Conservation (phyloP, 2,888 invertebrate genomes). For the Tholera decimalis region DNA sequence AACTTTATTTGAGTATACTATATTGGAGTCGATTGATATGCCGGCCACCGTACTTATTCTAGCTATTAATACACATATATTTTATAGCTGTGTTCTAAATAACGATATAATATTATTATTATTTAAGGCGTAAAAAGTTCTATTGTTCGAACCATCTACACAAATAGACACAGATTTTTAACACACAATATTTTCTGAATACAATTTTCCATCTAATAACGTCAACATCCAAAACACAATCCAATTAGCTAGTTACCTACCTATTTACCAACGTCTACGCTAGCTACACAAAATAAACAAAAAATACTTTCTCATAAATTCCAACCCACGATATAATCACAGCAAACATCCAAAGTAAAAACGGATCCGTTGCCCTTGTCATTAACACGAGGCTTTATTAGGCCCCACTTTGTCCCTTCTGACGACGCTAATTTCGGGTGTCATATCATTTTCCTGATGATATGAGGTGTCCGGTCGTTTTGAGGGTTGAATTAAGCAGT, state of each 20-base stretch:
- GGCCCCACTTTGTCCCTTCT: slow-evolving; percentile 54
- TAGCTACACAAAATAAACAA: slow-evolving; percentile 7
- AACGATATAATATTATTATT: too few species aligned
- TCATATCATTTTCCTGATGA: slow-evolving; percentile 57
- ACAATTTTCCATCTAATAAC: neutral
- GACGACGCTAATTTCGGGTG: slow-evolving; percentile 49
- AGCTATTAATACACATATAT: too few species aligned
- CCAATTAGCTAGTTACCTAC: neutral
- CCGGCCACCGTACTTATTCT: too few species aligned
- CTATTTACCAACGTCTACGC: neutral
- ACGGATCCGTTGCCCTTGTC: slow-evolving; percentile 53
- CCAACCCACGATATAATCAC: slow-evolving; percentile 23
- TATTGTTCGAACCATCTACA: too few species aligned
- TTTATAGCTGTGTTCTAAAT: too few species aligned
- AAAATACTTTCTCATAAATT: slow-evolving; percentile 29
- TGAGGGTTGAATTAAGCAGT: slow-evolving; percentile 29
- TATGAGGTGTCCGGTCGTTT: slow-evolving; percentile 53
- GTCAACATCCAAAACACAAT: neutral
- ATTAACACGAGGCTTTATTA: slow-evolving; percentile 60
- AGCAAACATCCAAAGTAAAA: slow-evolving; percentile 54
- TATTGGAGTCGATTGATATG: too few species aligned
- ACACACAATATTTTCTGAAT: too few species aligned
- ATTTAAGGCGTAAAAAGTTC: too few species aligned
- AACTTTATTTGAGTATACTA: too few species aligned
- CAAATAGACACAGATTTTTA: too few species aligned